phyloP scores from a whole-genome alignment of 2,888 invertebrate genomes.

The Eubasilissa splendida region DNA sequence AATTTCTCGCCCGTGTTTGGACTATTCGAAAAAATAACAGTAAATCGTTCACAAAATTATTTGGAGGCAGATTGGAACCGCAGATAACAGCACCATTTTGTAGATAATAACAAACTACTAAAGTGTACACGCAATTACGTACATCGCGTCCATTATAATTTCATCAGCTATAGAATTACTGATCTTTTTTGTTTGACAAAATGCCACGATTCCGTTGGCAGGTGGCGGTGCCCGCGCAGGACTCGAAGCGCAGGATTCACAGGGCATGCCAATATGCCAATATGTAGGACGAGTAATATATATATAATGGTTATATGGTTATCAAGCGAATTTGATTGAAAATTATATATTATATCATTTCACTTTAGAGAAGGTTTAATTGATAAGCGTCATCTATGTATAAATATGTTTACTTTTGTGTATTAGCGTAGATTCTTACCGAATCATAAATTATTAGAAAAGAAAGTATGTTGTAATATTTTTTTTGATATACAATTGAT shows the following conservation, averaged over 20 bases:
- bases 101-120: conserved; percentile 56
- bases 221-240: conserved; percentile 18
- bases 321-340: too few relatives aligned
- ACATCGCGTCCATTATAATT: conserved; percentile 57
- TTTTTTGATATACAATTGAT: too few relatives aligned
- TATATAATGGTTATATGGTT: too few relatives aligned
- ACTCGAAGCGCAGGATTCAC: neutral
- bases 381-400: too few relatives aligned
- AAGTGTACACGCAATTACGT: conserved; percentile 54
- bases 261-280: neutral
- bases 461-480: too few relatives aligned
- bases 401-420: too few relatives aligned
- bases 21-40: conserved; percentile 41
- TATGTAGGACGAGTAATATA: too few relatives aligned
- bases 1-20: conserved; percentile 32
- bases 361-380: too few relatives aligned
- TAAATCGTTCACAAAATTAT: conserved; percentile 53
- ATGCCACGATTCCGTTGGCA: conserved; percentile 37
- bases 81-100: conserved; percentile 55
- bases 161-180: conserved; percentile 55
- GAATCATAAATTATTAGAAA: too few relatives aligned
- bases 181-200: conserved; percentile 46
- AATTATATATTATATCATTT: too few relatives aligned
- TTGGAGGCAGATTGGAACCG: conserved; percentile 51
- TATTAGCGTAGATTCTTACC: too few relatives aligned